Conservation (phyloP, 1,140 invertebrate species). For the Harpegnathos saltator region DNA sequence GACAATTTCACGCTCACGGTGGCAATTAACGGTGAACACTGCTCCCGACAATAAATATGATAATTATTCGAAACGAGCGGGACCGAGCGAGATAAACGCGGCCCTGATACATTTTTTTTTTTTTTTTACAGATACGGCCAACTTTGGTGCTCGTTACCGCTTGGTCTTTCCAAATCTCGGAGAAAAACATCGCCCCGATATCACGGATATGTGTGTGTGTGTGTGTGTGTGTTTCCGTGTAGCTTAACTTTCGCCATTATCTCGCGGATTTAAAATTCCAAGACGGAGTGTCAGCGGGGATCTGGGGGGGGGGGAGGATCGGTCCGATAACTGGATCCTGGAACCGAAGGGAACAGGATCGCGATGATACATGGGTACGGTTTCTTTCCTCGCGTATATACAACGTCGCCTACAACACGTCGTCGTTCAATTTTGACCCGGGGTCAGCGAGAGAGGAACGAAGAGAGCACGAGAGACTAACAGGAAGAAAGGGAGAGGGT, state of each 20-base stretch:
- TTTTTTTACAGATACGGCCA: neutral
- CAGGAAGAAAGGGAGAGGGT: no score
- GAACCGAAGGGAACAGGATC: neutral
- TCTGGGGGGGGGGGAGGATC: neutral
- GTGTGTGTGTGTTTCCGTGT: neutral
- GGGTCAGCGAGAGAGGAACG: neutral
- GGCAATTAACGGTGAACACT: constrained; percentile 19
- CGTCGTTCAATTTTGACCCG: neutral
- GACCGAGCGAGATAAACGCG: neutral
- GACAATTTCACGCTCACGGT: constrained; percentile 29
- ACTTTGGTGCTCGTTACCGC: neutral
- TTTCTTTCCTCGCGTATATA: neutral
- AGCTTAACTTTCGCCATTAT: neutral
- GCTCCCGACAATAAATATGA: constrained; percentile 29
- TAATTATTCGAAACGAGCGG: neutral
- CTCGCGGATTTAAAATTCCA: neutral
- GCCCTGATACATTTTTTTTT: constrained; percentile 28
- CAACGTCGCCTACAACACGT: no score
- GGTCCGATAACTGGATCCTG: neutral
- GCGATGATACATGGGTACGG: neutral
- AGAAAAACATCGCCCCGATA: neutral
- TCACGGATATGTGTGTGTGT: neutral
- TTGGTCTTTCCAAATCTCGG: neutral
- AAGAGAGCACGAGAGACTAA: no score
- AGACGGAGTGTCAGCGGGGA: neutral